phyloP scores from a whole-genome alignment of 2,888 invertebrate genomes.

The Pandemis cinnamomeana region DNA sequence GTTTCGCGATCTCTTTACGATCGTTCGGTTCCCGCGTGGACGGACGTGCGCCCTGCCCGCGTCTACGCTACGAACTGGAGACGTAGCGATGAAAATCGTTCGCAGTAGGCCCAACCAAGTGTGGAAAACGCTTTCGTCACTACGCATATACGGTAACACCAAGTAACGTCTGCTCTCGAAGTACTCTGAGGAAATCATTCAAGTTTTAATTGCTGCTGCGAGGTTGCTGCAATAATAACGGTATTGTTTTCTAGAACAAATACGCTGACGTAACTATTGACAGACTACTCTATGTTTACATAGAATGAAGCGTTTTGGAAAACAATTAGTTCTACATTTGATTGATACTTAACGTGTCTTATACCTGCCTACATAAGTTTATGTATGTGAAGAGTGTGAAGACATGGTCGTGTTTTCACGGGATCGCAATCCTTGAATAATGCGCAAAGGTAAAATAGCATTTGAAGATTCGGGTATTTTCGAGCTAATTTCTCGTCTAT shows the following conservation, averaged over 20 bases:
- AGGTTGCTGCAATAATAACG: conserved; percentile 34
- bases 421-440: neutral
- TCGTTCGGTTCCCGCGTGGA: conserved; percentile 36
- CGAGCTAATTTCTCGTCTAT: neutral
- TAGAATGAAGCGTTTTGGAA: neutral
- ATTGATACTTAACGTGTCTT: neutral
- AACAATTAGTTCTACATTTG: neutral
- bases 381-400: neutral
- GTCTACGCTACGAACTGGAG: conserved; percentile 55
- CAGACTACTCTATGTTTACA: neutral
- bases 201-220: conserved; percentile 35
- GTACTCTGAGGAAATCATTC: conserved; percentile 39
- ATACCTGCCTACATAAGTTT: neutral
- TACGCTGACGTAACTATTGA: conserved; percentile 18
- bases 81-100: conserved; percentile 62
- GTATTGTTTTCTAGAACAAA: conserved; percentile 35
- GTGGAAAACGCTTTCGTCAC: conserved; percentile 75
- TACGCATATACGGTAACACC: conserved; percentile 42
- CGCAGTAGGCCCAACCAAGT: conserved; percentile 50
- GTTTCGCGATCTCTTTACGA: conserved; percentile 53
- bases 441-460: neutral
- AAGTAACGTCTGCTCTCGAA: conserved; percentile 33
- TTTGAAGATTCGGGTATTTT: conserved; percentile 7
- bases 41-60: conserved; percentile 52
- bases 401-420: neutral